Evolutionary conservation across 1,140 invertebrate genomes (phyloP), one percentile per base, ranked within the genome.

Genomic region (Chrysomallon squamiferum): DNA sequence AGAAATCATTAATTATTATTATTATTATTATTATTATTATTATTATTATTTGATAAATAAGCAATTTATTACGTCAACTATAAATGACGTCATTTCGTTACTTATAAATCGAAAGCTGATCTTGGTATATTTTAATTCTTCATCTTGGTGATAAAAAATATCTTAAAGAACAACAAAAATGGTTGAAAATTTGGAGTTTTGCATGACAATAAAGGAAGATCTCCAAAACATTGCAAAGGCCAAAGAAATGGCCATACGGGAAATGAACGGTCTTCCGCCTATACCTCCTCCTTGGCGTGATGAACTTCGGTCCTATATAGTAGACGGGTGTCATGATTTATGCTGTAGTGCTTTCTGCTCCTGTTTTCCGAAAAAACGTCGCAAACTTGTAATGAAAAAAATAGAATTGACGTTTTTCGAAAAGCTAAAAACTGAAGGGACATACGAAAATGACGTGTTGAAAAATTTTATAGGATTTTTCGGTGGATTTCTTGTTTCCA

Each of bases 391-490:
- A 29, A 35, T 50, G 38, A 61, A 62, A n/a, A 64, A 59, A 49
- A 52, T 59, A 13, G 59, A 68, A 25, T 59, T 35, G 2, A 62
- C 59, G 2, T 50, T 52, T 22, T 65, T 35, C 59, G 49, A 49
- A 45, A 49, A 64, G 13, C 25, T 68, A 3, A 64, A 60, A 22
- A 60, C 56, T 29, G 49, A 63, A 49, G 74, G 72, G 7, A 72
- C 68, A 6, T 75, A 80, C 60, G 71, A 76, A 50, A 76, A 80
- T 61, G 71, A 73, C 9, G 47, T 78, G 11, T 56, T 82, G 22
- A 80, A 71, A 29, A 74, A 74, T 54, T 62, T 77, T 57, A 45
- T 78, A 3, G 76, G 80, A 6, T 81, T 83, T 59, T 29, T 77
- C 1, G 49, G 57, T 35, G 81, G 81, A 2, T 52, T 76, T 56